Evolutionary conservation across 2,113 vertebrate species (phyloP).

Genomic region (Oophaga pumilio): DNA sequence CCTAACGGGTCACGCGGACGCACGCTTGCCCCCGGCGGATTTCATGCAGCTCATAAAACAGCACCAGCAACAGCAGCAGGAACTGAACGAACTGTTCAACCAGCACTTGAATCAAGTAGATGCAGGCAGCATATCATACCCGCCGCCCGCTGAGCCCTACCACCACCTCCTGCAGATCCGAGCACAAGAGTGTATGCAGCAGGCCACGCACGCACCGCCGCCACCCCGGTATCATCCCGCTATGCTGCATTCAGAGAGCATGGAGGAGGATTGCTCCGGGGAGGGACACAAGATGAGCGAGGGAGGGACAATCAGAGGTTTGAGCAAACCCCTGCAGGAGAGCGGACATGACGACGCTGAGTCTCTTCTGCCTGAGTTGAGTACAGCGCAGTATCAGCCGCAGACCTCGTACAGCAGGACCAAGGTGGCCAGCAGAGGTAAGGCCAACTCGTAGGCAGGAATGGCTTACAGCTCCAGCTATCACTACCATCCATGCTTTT

Average conservation of each 20-base stretch:
- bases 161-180: constrained; percentile 86
- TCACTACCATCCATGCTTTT: not conserved
- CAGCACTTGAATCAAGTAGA: constrained; percentile 90
- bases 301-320: constrained; percentile 75
- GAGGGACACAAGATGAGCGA: constrained; percentile 77
- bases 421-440: constrained; percentile 84
- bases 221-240: constrained; percentile 69
- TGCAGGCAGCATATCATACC: constrained; percentile 75
- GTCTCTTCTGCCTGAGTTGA: constrained; percentile 82
- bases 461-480: not conserved
- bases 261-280: constrained; percentile 89
- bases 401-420: constrained; percentile 71
- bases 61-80: constrained; percentile 78
- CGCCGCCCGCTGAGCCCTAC: constrained; percentile 69
- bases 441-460: constrained; percentile 12
- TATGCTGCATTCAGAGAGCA: constrained; percentile 91
- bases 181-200: constrained; percentile 76
- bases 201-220: constrained; percentile 59
- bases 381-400: constrained; percentile 78
- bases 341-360: constrained; percentile 76
- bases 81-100: constrained; percentile 86
- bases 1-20: constrained; percentile 88
- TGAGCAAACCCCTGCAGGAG: constrained; percentile 80
- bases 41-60: constrained; percentile 90
- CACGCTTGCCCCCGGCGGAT: constrained; percentile 87